A percentile compares a stretch with the other conserved stretches of the same genome.
phyloP scores from a whole-genome alignment of 2,797 vertebrate species.

The Micromesistius poutassou region DNA sequence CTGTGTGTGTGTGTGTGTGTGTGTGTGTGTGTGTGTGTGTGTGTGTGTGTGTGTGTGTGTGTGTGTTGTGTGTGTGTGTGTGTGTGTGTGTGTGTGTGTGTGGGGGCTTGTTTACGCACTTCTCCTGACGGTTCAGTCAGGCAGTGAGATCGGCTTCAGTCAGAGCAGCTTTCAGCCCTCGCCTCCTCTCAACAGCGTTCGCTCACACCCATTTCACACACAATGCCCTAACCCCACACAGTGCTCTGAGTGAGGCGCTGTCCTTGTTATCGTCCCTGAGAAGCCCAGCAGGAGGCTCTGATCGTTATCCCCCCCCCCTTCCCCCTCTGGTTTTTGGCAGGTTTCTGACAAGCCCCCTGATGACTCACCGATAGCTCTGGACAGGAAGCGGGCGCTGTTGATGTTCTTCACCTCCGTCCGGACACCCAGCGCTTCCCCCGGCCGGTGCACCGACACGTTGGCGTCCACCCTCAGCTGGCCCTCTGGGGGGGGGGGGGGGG shows the following conservation, averaged over 20 bases:
- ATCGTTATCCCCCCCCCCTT: neutral
- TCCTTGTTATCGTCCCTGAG: neutral
- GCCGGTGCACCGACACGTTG: slow-evolving; percentile 90
- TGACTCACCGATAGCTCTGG: slow-evolving; percentile 68
- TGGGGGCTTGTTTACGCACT: neutral
- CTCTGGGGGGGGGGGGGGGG: slow-evolving; percentile 70
- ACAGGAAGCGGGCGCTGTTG: slow-evolving; percentile 88
- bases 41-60: slow-evolving; percentile 1
- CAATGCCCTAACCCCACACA: neutral
- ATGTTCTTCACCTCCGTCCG: slow-evolving; percentile 98
- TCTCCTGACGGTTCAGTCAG: neutral
- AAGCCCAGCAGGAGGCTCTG: neutral
- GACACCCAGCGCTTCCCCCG: slow-evolving; percentile 84
- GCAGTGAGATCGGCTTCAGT: neutral
- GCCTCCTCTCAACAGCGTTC: neutral
- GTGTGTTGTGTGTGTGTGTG: neutral
- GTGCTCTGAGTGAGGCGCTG: neutral
- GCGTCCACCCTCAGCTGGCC: slow-evolving; percentile 97
- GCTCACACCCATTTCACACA: neutral
- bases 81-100: neutral
- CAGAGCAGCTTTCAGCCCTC: neutral
- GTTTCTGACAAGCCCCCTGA: neutral
- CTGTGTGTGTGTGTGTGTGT: slow-evolving; percentile 3
- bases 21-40: neutral
- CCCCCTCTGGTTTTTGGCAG: too few relatives aligned